Base-by-base conservation (phyloP, 2,888 invertebrate species). In the Iphiclides podalirius region DNA sequence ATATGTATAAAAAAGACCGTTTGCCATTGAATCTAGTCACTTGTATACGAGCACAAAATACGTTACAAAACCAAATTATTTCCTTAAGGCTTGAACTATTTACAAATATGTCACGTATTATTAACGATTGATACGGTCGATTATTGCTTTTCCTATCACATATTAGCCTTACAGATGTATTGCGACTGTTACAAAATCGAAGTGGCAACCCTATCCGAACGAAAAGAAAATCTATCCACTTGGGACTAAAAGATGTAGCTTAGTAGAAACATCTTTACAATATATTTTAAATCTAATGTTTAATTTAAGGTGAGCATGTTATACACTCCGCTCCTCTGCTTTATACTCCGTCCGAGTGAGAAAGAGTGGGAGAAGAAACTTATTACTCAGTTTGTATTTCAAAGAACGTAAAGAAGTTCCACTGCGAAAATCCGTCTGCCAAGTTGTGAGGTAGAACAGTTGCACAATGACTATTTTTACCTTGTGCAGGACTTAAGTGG, bases 381-480 rank as follows among this genome's bases (percentile, higher is more conserved):
- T n/a, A n/a, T n/a, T n/a, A n/a, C n/a, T n/a, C n/a, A n/a, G n/a
- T n/a, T n/a, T n/a, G n/a, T 31, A 11, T 11, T 31, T 31, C 8
- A 7, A 60, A 60, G 55, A 64, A 66, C 28, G 8, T 28, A 28
- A 28, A 28, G 8, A 28, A 28, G 28, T 28, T 28, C n/a, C n/a
- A 28, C 8, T 9, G 6, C 2, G 65, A 65, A 63, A 68, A 67
- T 71, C 63, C 60, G 72, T 81, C 83, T 80, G 83, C 81, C 82
- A 77, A 79, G 77, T 75, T 64, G 63, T 84, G 85, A 85, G 85
- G 85, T 86, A 86, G 85, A 74, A 64, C 59, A 67, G 75, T 78
- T 74, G 70, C 70, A 61, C 60, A 58, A 67, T 61, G 70, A 59
- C 52, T 41, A 35, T 26, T 11, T 26, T 58, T 60, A 56, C 62